Evolutionary conservation across 2,888 invertebrate species (phyloP).

Genomic region (Subacronicta megacephala): DNA sequence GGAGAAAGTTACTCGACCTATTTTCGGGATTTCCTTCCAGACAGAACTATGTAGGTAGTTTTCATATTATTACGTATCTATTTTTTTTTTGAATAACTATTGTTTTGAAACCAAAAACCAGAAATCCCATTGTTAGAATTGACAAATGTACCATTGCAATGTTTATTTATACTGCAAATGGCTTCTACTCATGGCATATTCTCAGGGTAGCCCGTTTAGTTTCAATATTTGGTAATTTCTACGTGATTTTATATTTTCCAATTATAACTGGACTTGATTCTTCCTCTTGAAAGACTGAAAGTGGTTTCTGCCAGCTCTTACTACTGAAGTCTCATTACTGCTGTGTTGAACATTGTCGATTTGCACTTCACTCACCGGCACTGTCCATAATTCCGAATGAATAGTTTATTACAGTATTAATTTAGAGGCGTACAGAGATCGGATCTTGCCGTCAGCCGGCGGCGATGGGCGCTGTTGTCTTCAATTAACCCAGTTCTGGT

Average conservation of each 20-base stretch:
- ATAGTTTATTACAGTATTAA: constrained; percentile 75
- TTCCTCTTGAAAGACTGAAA: neutral
- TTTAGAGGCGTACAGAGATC: constrained; percentile 74
- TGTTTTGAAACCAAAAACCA: neutral
- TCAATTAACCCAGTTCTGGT: constrained; percentile 87
- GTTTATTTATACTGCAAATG: no score
- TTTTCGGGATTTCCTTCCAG: constrained; percentile 61
- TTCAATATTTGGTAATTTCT: no score
- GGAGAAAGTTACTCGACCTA: constrained; percentile 73
- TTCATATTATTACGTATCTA: constrained; percentile 8
- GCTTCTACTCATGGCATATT: no score
- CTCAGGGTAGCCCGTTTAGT: no score
- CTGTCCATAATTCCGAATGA: constrained; percentile 60
- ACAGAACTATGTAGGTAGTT: constrained; percentile 14
- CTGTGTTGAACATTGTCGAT: constrained; percentile 31
- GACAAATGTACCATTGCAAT: neutral
- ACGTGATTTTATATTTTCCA: no score
- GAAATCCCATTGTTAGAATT: neutral
- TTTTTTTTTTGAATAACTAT: no score
- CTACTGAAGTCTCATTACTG: constrained; percentile 39
- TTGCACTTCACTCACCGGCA: constrained; percentile 42
- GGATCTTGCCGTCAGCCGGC: constrained; percentile 73
- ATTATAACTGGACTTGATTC: no score
- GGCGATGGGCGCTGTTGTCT: constrained; percentile 81
- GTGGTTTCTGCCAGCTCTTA: constrained; percentile 3